Base-by-base conservation (phyloP, 2,888 invertebrate genomes). In the Caenorhabditis sp. region DNA sequence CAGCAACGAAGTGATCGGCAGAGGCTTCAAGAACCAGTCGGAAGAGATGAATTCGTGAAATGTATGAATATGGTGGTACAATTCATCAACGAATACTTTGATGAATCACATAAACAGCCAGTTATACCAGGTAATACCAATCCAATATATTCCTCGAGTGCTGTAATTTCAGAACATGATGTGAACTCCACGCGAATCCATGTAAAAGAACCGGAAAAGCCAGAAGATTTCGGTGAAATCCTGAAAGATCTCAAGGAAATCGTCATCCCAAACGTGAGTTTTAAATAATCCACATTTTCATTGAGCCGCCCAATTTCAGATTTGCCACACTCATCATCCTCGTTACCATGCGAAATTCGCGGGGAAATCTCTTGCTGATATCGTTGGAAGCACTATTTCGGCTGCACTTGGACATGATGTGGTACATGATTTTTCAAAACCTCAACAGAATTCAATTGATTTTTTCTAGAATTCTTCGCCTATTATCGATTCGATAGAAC, bases 51-150 rank as follows among this genome's bases (percentile, higher is more conserved):
- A 49, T 84, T 84, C 38, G 19, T 44, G 12, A 66, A 61, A 19
- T 61, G 16, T 35, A 84, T 84, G 80, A 54, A 59, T 19, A 12
- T 12, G 14, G 75, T 81, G 10, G 59, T 77, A 16, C 58, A 68
- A 8, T 84, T 84, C 28, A 41, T 84, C 49, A 84, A 84, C 35
- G 84, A 84, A 4, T 84, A 84, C 19, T 80, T 80, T 41, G 84
- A 84, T 58, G 84, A 84, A 31, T 80, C 80, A 0, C 84, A 84
- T n/a, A 84, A 80, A 31, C 73, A 73, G 19, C 63, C 80, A 7
- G 84, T 84, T 16, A 51, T 84, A 47, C 84, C 84, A n/a, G 80
- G 82, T 73, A 19, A 14, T 26, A 2, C 14, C 14, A 35, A n/a
- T n/a, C n/a, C 31, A 35, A 35, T 35, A 4, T 8, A 35, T 35